Base-by-base conservation (phyloP, 2,888 invertebrate genomes). In the Serrognathus titanus region DNA sequence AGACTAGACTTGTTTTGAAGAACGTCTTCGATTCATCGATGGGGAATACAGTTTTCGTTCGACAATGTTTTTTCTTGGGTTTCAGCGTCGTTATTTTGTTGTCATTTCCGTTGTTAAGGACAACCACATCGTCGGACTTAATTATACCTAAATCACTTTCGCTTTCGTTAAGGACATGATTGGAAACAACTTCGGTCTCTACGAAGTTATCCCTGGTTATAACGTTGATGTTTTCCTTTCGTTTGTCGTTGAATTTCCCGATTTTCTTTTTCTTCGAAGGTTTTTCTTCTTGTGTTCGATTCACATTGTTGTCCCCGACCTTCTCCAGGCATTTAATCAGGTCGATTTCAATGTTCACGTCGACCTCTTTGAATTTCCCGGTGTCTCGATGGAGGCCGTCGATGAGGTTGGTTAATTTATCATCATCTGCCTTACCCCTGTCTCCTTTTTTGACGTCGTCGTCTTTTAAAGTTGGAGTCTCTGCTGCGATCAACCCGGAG, bases 351-450 rank as follows among this genome's bases (percentile, higher is more conserved):
- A 58, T 51, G 37, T 58, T 58, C 5, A 58, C 58, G n/a, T 58
- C 58, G n/a, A 58, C 58, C 36, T 58, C 58, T 54, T 58, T 58
- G 16, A 58, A 58, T 9, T 49, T 54, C 13, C 46, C 13, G 65
- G 65, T 51, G 71, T 81, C 80, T 67, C 83, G 82, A 58, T 81
- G 82, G 51, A 87, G 75, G 75, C 88, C 88, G 64, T 84, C 86
- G 48, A 82, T 86, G 38, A 88, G 70, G 87, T 87, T 88, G 1
- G 86, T 86, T 62, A 88, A 88, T 66, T 88, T 88, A 74, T 86
- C 87, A 70, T 86, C 86, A 39, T 88, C 78, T 40, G 85, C 83
- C 70, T 85, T 72, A 9, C 80, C 78, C 74, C 82, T 83, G 40
- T 57, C 51, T 9, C 35, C 45, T 54, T 56, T 56, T 6, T 31